Evolutionary conservation across 2,113 vertebrate species (phyloP), one percentile per base, ranked within the genome.

Genomic region (Bubo scandiacus): DNA sequence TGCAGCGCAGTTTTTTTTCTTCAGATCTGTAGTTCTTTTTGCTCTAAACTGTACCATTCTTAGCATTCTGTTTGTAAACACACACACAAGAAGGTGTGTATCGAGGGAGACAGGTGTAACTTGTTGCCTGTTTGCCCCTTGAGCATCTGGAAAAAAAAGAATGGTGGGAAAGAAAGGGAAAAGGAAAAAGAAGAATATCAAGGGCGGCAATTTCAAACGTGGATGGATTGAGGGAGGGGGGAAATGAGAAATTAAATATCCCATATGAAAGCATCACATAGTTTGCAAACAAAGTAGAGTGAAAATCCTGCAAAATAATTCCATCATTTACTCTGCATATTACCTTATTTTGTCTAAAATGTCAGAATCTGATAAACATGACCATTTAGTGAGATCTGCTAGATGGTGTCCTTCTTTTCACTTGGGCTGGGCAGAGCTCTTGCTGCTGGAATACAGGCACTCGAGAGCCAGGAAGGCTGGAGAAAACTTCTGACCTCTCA

Each of bases 1-100:
- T 49, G 51, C 89, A 89, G 22, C 73, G 80, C 71, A 25, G 79
- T 83, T 96, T 92, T 86, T 59, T 92, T 96, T 97, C 88, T 87
- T 80, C 73, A 75, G 36, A 89, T 96, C 62, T 84, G 43, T 67
- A 67, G 47, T 26, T 45, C 42, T 83, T 92, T 55, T 65, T 45
- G 42, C 38, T 38, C 49, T 67, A 42, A 92, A 26, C 12, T n/a
- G 10, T 47, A 32, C 40, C 4, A 1, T 84, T 91, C 32, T 72
- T 88, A 38, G 6, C 18, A 32, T 66, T 71, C 49, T 51, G 8
- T 63, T 73, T 57, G 40, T 67, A 84, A 91, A 57, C 30, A 83
- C 12, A 74, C 2, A 6, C 0, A 8, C 38, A 51, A 63, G 26
- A 65, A 61, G 40, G 40, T 30, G 34, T 34, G 7, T 8, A 10